Percentiles rank a stretch among this genome's conserved stretches.
These are phyloP conservation scores for Nemopilema nomurai DNA, from an alignment of 30 jellyfish, hydroid and myxozoan genomes.

Conservation along the genomic window DNA sequence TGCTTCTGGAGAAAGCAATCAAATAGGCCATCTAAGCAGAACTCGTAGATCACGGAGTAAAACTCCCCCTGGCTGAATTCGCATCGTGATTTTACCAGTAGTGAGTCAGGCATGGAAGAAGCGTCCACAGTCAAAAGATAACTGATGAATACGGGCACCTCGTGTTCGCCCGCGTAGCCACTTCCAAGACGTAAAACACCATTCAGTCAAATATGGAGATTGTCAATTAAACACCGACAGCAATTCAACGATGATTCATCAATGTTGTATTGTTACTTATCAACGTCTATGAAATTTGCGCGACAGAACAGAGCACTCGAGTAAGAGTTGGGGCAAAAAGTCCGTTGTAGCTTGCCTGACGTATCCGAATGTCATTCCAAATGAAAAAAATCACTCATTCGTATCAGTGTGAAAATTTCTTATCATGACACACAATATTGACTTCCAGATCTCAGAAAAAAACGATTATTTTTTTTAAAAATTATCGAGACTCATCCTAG, in stretches of 20 bases:
- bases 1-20: background rate
- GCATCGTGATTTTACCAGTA: constrained; percentile 11
- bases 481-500: background rate
- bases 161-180: background rate
- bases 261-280: background rate
- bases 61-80: constrained; percentile 3
- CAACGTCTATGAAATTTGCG: background rate
- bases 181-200: background rate
- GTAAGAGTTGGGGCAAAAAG: too few relatives aligned
- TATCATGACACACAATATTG: too few relatives aligned
- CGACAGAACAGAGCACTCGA: background rate
- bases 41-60: too few relatives aligned
- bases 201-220: background rate
- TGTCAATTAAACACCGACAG: background rate
- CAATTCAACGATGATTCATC: background rate
- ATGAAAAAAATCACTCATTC: too few relatives aligned
- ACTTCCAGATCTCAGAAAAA: too few relatives aligned
- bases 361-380: too few relatives aligned
- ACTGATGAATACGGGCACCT: background rate
- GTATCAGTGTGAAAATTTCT: too few relatives aligned
- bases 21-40: too few relatives aligned
- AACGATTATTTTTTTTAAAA: too few relatives aligned
- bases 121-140: constrained; percentile 34
- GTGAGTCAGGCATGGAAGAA: constrained; percentile 12
- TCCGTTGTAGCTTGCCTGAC: too few relatives aligned